Conservation (phyloP, 30 jellyfish, hydroid and myxozoan genomes). For the Clytia hemisphaerica region DNA sequence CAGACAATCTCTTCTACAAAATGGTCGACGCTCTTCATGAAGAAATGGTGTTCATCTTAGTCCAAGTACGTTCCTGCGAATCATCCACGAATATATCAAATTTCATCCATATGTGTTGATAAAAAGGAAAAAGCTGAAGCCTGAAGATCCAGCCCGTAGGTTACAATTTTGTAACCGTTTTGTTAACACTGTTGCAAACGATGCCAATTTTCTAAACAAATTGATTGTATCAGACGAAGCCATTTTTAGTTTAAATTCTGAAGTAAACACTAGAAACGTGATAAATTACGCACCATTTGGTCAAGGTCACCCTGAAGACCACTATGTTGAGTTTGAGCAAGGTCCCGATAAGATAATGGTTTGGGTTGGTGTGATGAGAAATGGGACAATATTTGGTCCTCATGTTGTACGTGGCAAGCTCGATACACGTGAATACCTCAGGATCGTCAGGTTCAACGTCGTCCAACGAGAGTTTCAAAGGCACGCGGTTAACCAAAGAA, state of each 20-base stretch:
- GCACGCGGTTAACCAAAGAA: neutral
- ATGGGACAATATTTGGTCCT: neutral
- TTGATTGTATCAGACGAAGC: too few species aligned
- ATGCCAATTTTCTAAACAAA: neutral
- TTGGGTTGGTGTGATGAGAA: slow-evolving; percentile 1
- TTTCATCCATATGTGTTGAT: neutral
- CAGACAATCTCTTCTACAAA: neutral
- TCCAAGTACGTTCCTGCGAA: neutral
- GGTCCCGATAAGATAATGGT: slow-evolving; percentile 7
- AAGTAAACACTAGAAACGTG: neutral
- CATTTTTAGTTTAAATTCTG: too few species aligned
- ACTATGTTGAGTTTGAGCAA: too few species aligned
- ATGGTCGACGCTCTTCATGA: neutral
- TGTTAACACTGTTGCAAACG: too few species aligned
- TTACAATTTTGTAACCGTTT: neutral
- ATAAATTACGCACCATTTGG: neutral
- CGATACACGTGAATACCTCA: neutral
- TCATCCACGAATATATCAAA: neutral
- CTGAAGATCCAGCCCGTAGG: neutral
- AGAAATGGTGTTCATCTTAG: slow-evolving; percentile 3
- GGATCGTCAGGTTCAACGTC: neutral
- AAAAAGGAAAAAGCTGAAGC: too few species aligned
- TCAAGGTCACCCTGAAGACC: slow-evolving; percentile 11
- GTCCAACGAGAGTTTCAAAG: neutral
- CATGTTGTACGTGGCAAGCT: slow-evolving; percentile 3